Percentiles rank a stretch among this genome's conserved stretches.
phyloP scores from a whole-genome alignment of 2,113 vertebrate genomes.

The Nesoenas mayeri region DNA sequence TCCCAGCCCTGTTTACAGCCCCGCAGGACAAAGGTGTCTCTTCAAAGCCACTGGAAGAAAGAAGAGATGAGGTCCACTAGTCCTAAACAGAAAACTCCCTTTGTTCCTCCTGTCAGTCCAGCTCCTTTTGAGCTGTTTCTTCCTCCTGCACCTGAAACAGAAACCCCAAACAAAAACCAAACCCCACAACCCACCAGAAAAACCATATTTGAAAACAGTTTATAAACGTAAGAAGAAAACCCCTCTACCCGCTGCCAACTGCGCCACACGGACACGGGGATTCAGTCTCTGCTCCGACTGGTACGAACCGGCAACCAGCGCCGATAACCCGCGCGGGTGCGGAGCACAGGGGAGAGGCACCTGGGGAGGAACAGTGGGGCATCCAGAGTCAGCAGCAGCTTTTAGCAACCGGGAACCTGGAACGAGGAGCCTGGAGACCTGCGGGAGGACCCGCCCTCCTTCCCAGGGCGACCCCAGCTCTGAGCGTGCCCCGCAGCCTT shows the following conservation, averaged over 20 bases:
- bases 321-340: background rate
- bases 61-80: background rate
- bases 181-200: background rate
- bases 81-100: background rate
- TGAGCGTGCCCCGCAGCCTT: background rate
- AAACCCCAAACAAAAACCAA: background rate
- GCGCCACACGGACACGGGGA: background rate
- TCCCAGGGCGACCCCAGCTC: accelerated
- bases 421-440: background rate
- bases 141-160: background rate
- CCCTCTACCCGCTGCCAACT: background rate
- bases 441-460: background rate
- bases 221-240: background rate
- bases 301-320: background rate
- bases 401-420: background rate
- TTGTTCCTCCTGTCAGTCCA: background rate
- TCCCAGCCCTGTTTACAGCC: background rate
- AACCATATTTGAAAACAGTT: background rate
- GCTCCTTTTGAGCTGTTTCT: background rate
- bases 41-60: background rate
- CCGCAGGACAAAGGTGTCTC: background rate
- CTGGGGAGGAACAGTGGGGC: background rate
- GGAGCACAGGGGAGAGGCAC: background rate
- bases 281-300: background rate
- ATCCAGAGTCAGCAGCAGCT: background rate